Conservation (phyloP, 1,140 invertebrate species). For the Macrobrachium nipponense region DNA sequence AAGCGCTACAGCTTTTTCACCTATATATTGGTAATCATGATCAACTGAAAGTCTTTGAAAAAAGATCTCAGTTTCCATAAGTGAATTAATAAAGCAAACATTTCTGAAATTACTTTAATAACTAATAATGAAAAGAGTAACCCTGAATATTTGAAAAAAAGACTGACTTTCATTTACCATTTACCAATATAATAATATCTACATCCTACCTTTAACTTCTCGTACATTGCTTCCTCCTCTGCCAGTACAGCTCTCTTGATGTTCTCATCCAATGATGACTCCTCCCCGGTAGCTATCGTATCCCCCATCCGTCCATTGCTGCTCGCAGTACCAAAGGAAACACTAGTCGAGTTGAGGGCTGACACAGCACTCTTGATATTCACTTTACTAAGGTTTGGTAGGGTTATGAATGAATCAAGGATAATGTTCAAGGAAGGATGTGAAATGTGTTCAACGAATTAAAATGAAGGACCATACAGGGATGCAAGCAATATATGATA, state of each 20-base stretch:
- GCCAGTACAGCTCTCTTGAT: conserved; percentile 88
- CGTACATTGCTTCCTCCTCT: conserved; percentile 94
- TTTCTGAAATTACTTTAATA: too few species aligned
- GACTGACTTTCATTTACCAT: neutral
- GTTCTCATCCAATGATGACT: conserved; percentile 82
- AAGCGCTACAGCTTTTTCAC: too few species aligned
- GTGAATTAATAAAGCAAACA: too few species aligned
- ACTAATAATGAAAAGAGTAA: too few species aligned
- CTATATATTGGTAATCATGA: too few species aligned
- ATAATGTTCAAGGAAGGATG: neutral
- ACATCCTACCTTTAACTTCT: conserved; percentile 89
- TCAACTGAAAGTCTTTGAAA: too few species aligned
- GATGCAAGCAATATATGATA: too few species aligned
- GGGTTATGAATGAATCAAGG: neutral
- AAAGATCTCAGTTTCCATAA: too few species aligned
- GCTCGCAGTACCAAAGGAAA: conserved; percentile 75
- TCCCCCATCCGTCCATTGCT: conserved; percentile 57
- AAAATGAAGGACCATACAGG: neutral
- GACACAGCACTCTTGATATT: conserved; percentile 90
- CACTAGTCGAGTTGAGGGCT: conserved; percentile 88
- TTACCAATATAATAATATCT: neutral
- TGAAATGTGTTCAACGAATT: neutral
- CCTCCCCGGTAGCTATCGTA: conserved; percentile 78
- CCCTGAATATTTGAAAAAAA: too few species aligned
- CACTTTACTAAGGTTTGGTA: conserved; percentile 76